phyloP scores from a whole-genome alignment of 1,140 invertebrate genomes.

The Asbolus verrucosus region DNA sequence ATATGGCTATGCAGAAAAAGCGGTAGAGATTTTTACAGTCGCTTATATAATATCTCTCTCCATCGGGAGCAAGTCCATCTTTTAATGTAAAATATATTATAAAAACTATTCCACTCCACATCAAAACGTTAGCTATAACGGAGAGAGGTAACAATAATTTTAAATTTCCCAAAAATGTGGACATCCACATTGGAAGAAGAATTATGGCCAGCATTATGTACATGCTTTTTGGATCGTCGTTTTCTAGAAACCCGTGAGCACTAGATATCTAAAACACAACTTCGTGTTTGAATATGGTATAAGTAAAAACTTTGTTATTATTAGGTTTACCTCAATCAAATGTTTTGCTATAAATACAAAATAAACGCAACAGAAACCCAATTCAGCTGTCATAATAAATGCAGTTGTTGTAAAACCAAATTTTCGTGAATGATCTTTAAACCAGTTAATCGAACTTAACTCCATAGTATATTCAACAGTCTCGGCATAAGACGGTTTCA shows the following conservation, averaged over 20 bases:
- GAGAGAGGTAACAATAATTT: conserved; percentile 81
- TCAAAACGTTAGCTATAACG: conserved; percentile 76
- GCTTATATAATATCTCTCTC: conserved; percentile 34
- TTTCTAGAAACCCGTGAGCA: conserved; percentile 67
- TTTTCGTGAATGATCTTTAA: conserved; percentile 70
- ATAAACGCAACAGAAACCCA: conserved; percentile 96
- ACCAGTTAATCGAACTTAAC: conserved; percentile 71
- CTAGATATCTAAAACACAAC: conserved; percentile 70
- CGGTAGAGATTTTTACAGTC: conserved; percentile 66
- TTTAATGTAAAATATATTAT: conserved; percentile 79
- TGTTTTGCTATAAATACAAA: conserved; percentile 92
- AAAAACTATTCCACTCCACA: conserved; percentile 74
- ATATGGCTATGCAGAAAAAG: conserved; percentile 83
- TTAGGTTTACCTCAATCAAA: conserved; percentile 74
- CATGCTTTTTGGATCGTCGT: conserved; percentile 63
- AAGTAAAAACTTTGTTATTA: background rate
- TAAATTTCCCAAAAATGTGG: conserved; percentile 81
- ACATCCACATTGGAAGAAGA: conserved; percentile 77
- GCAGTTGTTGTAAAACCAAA: conserved; percentile 77
- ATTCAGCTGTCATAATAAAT: conserved; percentile 89
- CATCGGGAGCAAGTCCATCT: background rate
- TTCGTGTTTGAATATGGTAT: background rate
- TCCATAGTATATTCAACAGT: conserved; percentile 83
- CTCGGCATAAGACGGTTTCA: conserved; percentile 77
- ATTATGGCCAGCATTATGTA: conserved; percentile 78